Percentiles rank a stretch among this genome's conserved stretches.
These are phyloP conservation scores for Buphagus erythrorhynchus DNA, from an alignment of 2,797 vertebrate genomes.

Conservation along the genomic window DNA sequence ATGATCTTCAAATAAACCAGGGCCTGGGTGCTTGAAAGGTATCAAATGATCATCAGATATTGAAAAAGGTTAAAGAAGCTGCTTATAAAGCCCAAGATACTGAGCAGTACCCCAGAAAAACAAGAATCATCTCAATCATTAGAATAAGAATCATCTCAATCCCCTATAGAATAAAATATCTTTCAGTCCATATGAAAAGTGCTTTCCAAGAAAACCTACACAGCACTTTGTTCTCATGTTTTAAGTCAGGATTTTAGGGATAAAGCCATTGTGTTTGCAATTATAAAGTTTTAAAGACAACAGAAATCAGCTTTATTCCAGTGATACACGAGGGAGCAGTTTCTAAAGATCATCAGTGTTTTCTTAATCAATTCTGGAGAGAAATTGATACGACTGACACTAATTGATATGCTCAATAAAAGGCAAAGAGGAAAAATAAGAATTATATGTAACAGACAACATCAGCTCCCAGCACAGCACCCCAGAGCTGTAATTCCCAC, in stretches of 20 bases:
- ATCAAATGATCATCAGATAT: background rate
- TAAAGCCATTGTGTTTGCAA: background rate
- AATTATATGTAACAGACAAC: background rate
- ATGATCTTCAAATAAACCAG: background rate
- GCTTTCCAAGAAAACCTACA: background rate
- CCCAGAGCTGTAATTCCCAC: background rate
- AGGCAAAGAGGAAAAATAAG: background rate
- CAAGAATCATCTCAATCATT: background rate
- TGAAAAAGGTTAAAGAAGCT: background rate
- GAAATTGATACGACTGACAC: background rate
- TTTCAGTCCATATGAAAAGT: background rate
- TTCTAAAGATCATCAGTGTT: background rate
- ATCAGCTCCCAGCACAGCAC: background rate
- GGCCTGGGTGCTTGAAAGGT: background rate
- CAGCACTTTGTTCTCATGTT: background rate
- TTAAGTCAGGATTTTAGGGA: background rate
- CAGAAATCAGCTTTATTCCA: background rate
- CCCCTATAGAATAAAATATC: background rate
- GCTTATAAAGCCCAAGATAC: background rate
- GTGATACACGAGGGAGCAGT: background rate
- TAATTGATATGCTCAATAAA: background rate
- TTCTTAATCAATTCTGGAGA: background rate
- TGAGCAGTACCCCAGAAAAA: background rate
- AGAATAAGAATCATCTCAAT: background rate
- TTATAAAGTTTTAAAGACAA: background rate